These are phyloP conservation scores for Alsophila aescularia DNA, from an alignment of 2,888 invertebrate genomes.

Conservation along the genomic window DNA sequence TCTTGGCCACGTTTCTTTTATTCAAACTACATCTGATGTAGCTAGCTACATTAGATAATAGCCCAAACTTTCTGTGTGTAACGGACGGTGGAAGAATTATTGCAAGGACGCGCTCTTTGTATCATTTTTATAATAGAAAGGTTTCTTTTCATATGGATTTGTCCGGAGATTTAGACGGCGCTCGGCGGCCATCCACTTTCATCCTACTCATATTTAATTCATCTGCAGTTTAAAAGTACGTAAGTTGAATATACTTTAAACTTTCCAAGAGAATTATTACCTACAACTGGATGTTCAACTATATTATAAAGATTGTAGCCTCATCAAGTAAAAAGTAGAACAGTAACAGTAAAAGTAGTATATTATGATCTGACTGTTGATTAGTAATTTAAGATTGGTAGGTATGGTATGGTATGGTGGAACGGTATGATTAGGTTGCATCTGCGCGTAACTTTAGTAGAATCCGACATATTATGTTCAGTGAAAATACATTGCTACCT, in stretches of 20 bases:
- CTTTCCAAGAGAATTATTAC: background rate
- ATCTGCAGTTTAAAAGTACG: background rate
- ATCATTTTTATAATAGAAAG: constrained; percentile 31
- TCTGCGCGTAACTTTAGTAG: too few relatives aligned
- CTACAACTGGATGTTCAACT: too few relatives aligned
- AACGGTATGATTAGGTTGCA: too few relatives aligned
- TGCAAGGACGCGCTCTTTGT: constrained; percentile 36
- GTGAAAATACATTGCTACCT: too few relatives aligned
- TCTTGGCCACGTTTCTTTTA: constrained; percentile 6
- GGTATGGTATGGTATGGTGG: too few relatives aligned
- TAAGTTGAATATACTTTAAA: background rate
- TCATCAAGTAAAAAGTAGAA: too few relatives aligned
- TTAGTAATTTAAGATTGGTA: too few relatives aligned
- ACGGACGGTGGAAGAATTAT: constrained; percentile 69
- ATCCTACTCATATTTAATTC: background rate
- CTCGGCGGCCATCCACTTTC: background rate
- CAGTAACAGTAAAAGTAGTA: too few relatives aligned
- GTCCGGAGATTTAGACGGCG: constrained; percentile 3
- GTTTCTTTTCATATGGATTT: constrained; percentile 23
- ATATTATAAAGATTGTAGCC: too few relatives aligned
- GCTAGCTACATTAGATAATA: constrained; percentile 32
- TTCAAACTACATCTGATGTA: constrained; percentile 7
- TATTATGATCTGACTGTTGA: too few relatives aligned
- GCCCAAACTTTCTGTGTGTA: constrained; percentile 57
- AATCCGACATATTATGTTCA: too few relatives aligned